Percentiles rank a stretch among this genome's conserved stretches.
Evolutionary conservation across 2,888 invertebrate genomes (phyloP).

Genomic region (Eristalis arbustorum): DNA sequence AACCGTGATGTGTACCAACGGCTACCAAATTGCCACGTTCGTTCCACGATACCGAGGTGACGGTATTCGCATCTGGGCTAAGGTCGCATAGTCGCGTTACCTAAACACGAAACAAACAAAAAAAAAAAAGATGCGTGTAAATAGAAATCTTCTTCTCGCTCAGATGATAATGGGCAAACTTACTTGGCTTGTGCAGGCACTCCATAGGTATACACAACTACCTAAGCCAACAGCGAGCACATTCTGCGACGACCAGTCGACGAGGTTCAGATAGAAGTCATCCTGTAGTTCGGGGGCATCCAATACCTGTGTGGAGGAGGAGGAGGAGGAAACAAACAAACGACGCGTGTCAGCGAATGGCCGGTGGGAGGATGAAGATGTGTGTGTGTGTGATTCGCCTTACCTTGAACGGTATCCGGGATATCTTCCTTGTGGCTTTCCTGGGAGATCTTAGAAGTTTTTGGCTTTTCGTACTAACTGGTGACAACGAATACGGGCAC

Average conservation of each 20-base stretch:
- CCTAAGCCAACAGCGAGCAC: constrained; percentile 98
- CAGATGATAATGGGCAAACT: constrained; percentile 66
- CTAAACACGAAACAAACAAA: constrained; percentile 78
- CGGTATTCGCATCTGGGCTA: constrained; percentile 94
- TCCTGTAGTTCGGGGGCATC: constrained; percentile 85
- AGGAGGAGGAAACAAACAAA: neutral
- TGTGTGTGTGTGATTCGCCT: neutral
- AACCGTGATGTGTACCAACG: constrained; percentile 98
- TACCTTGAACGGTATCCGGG: constrained; percentile 97
- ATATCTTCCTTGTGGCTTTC: constrained; percentile 98
- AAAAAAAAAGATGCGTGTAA: neutral
- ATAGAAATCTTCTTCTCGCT: neutral
- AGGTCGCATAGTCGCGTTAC: constrained; percentile 98
- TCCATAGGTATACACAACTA: constrained; percentile 99
- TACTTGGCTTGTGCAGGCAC: constrained; percentile 97
- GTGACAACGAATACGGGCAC: constrained; percentile 96
- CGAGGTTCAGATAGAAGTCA: constrained; percentile 99
- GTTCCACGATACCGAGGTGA: constrained; percentile 99
- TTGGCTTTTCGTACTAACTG: constrained; percentile 97
- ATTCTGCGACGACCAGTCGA: constrained; percentile 99
- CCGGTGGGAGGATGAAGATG: neutral
- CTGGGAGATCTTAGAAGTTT: constrained; percentile 95
- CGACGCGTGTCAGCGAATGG: neutral
- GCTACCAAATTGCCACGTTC: constrained; percentile 98
- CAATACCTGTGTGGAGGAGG: too few species aligned